Percentiles rank a stretch among this genome's conserved stretches.
Evolutionary conservation across 1,140 invertebrate species (phyloP).

Genomic region (Drosophila subobscura): DNA sequence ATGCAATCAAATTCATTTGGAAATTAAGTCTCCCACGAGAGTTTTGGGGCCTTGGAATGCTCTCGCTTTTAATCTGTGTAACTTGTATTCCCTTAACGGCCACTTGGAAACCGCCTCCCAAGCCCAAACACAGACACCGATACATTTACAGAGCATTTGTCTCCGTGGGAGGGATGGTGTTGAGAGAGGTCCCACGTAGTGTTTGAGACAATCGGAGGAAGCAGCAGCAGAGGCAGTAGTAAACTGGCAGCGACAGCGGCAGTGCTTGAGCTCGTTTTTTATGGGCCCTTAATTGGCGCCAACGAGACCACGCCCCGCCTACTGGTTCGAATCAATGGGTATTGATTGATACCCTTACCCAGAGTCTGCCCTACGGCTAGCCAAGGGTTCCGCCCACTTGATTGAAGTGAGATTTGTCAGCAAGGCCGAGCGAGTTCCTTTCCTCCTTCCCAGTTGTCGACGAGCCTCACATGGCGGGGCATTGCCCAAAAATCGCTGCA

Average conservation of each 20-base stretch:
- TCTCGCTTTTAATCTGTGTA: constrained; percentile 1
- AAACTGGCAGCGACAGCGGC: constrained; percentile 23
- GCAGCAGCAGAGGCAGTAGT: constrained; percentile 6
- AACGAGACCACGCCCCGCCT: constrained; percentile 53
- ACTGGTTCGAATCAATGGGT: constrained; percentile 58
- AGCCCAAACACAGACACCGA: constrained; percentile 2
- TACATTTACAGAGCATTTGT: not conserved
- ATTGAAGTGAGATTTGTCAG: constrained; percentile 63
- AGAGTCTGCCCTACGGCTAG: constrained; percentile 2
- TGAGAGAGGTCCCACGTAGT: not conserved
- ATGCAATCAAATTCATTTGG: too few relatives aligned
- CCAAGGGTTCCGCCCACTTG: constrained; percentile 30
- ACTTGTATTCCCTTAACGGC: constrained; percentile 51
- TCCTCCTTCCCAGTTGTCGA: constrained; percentile 1
- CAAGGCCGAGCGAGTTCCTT: constrained; percentile 50
- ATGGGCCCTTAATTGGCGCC: constrained; percentile 73
- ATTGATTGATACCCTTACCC: constrained; percentile 65
- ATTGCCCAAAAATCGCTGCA: constrained; percentile 10
- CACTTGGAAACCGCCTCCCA: constrained; percentile 34
- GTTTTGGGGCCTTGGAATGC: not conserved
- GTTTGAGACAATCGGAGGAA: constrained; percentile 57
- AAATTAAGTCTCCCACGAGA: too few relatives aligned
- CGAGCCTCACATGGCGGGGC: constrained; percentile 2
- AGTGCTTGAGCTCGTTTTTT: constrained; percentile 55
- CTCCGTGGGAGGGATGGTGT: too few relatives aligned